Base-by-base conservation (phyloP, 2,113 vertebrate species). In the Coreoperca whiteheadi region DNA sequence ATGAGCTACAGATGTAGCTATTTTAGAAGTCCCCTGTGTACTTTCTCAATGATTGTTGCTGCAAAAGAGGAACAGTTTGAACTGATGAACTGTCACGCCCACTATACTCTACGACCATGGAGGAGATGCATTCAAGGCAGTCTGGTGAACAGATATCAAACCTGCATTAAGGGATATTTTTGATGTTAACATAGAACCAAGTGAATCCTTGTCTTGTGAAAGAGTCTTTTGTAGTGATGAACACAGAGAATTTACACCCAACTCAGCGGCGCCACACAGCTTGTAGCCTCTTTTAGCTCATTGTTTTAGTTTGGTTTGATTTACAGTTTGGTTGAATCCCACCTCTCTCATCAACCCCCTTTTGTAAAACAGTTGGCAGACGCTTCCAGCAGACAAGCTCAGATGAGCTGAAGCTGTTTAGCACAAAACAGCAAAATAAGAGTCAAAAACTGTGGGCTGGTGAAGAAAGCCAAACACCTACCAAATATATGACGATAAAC, bases 41-140 rank as follows among this genome's bases (percentile, higher is more conserved):
- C 65, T 56, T 66, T 53, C n/a, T 86, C 46, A 80, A 79, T 64
- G 59, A 63, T 63, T 79, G 71, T 66, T 64, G 79, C 74, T 77
- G 66, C 51, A 18, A 48, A 68, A 43, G 59, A 83, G 77, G 82
- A 83, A 73, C 66, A 32, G 30, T 63, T 77, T 65, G 77, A 77
- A 37, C 51, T 74, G 50, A 82, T 69, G 34, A 78, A 43, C 66
- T 43, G 57, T 80, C 48, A 71, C 71, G 60, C 82, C 65, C 65
- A 60, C 37, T 50, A 8, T 25, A 46, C 51, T 53, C 74, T 66
- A 25, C 23, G 12, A 25, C 16, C 6, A 66, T 23, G 15, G 34
- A 67, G 53, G 76, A 76, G 68, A 75, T 37, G 6, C 20, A 65
- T 63, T 69, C 2, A 32, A 73, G 34, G 70, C 61, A 46, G 46